Base-by-base conservation (phyloP, 2,888 invertebrate genomes). In the Stenoptilia bipunctidactyla region DNA sequence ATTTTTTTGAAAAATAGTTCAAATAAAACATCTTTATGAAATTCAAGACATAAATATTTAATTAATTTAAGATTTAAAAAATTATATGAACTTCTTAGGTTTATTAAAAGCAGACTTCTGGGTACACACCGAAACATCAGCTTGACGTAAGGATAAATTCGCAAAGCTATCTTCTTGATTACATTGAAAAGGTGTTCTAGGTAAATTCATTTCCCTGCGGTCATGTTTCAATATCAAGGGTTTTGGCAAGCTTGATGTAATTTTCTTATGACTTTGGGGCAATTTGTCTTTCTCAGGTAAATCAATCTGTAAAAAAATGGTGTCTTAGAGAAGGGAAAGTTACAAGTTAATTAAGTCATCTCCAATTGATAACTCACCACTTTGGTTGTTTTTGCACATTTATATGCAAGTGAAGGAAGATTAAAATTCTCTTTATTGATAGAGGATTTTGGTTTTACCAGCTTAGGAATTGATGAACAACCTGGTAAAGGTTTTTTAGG, bases 41-140 rank as follows among this genome's bases (percentile, higher is more conserved):
- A n/a, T n/a, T n/a, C n/a, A n/a, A n/a, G n/a, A n/a, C n/a, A n/a
- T n/a, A n/a, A n/a, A n/a, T n/a, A n/a, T n/a, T n/a, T n/a, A n/a
- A n/a, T n/a, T n/a, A n/a, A n/a, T n/a, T n/a, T n/a, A n/a, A n/a
- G n/a, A n/a, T n/a, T n/a, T n/a, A n/a, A n/a, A n/a, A n/a, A n/a
- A n/a, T n/a, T n/a, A n/a, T n/a, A n/a, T n/a, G n/a, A n/a, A n/a
- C n/a, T n/a, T n/a, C 20, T 20, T 5, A 20, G 12, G 30, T 10
- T n/a, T 48, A 13, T 48, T 59, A 43, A 61, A 60, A 40, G 73
- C 73, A 43, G 63, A 52, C 47, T 71, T 70, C 45, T 68, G 56
- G n/a, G 61, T 73, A 42, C 70, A 75, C 36, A 75, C 56, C 35
- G 76, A 77, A 1, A 77, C 46, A 46, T 77, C 75, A 39, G 77